These are phyloP conservation scores for Agapostemon virescens DNA, from an alignment of 2,888 invertebrate species.

Conservation along the genomic window DNA sequence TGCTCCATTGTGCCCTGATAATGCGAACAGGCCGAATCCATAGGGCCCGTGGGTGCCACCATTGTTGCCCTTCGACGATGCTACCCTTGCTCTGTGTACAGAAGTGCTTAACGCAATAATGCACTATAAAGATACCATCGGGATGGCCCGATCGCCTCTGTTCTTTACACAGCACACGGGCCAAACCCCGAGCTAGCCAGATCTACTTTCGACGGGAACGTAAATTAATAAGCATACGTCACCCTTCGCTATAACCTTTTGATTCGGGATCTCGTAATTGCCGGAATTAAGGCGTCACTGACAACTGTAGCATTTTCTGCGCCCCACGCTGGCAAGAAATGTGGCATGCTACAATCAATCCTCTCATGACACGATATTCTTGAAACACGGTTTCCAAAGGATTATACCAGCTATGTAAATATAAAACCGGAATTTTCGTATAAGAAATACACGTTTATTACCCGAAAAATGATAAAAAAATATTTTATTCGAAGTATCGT, in stretches of 20 bases:
- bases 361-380: neutral
- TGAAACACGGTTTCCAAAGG: too few species aligned
- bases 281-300: constrained; percentile 20
- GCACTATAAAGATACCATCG: constrained; percentile 78
- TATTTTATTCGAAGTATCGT: too few species aligned
- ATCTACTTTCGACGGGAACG: constrained; percentile 54
- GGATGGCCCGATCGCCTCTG: constrained; percentile 66
- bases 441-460: too few species aligned
- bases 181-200: constrained; percentile 38
- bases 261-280: constrained; percentile 46
- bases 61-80: constrained; percentile 70
- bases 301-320: neutral
- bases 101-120: constrained; percentile 79
- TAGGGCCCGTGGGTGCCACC: constrained; percentile 62
- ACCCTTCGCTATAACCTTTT: constrained; percentile 22
- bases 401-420: too few species aligned
- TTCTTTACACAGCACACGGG: constrained; percentile 57
- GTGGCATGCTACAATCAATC: neutral
- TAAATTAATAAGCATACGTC: constrained; percentile 67
- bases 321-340: neutral
- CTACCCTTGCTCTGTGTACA: constrained; percentile 74
- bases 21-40: constrained; percentile 59
- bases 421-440: too few species aligned
- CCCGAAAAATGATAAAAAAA: too few species aligned
- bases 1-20: constrained; percentile 63